A percentile compares a stretch with the other conserved stretches of the same genome.
These are phyloP conservation scores for Zaprionus bogoriensis DNA, from an alignment of 2,888 invertebrate species.

Conservation along the genomic window DNA sequence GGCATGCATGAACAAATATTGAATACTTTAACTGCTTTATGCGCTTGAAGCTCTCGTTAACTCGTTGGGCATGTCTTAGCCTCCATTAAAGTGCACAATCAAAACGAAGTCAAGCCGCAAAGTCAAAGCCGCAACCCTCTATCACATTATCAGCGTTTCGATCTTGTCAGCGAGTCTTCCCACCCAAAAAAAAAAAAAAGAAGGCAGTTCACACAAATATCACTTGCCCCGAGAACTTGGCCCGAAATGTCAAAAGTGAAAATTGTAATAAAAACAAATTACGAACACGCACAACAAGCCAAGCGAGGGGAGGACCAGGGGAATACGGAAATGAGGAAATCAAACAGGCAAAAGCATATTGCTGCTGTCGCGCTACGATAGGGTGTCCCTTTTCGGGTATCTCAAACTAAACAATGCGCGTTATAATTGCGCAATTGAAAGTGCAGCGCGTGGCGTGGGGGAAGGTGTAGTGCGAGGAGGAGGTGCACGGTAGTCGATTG, in stretches of 20 bases:
- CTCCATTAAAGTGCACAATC: neutral
- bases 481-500: constrained; percentile 29
- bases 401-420: constrained; percentile 72
- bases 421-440: constrained; percentile 79
- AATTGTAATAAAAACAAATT: constrained; percentile 77
- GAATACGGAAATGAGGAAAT: constrained; percentile 24
- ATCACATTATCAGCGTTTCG: neutral
- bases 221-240: constrained; percentile 32
- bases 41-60: neutral
- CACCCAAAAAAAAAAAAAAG: constrained; percentile 5
- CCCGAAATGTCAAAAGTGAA: constrained; percentile 49
- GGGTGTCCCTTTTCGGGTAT: constrained; percentile 17
- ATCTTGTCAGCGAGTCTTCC: neutral
- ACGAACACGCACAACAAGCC: constrained; percentile 49
- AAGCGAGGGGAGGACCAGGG: neutral
- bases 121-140: neutral
- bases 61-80: neutral
- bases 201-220: constrained; percentile 30
- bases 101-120: neutral
- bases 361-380: constrained; percentile 66
- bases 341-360: constrained; percentile 64
- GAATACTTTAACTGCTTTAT: neutral
- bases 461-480: constrained; percentile 27
- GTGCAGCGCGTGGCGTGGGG: constrained; percentile 24
- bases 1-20: neutral